Base-by-base conservation (phyloP, 2,113 vertebrate species). In the Illadopsis cleaveri region DNA sequence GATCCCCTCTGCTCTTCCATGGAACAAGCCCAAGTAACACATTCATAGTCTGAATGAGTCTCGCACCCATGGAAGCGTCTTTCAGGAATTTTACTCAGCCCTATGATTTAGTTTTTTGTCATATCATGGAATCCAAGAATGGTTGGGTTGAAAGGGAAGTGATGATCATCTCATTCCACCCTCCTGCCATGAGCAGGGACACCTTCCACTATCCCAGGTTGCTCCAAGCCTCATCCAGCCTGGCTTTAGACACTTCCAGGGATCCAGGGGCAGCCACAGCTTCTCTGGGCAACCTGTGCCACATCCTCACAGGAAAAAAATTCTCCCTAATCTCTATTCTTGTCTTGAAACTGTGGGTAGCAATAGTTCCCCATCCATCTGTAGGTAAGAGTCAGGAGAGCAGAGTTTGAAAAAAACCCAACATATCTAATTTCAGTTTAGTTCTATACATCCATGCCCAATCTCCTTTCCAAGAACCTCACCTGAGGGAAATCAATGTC, bases 171-270 rank as follows among this genome's bases (percentile, higher is more conserved):
- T 21, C 0, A 1, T 70, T 83, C 10, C 11, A 42, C 4, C 12
- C 17, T 10, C 4, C 42, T 56, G 35, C 8, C 47, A 33, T 7
- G 12, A 24, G 11, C 47, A 54, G n/a, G 17, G 54, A 48, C 31
- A 62, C 1, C 4, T 82, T 16, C 25, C 18, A 28, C 56, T 33
- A 15, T 2, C 8, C 27, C 56, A 77, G 15, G 18, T 0, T 69
- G 21, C 12, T 69, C 22, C 62, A 62, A 62, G 18, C 15, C 13
- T 14, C 0, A 0, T 60, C 33, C 45, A 89, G 0, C 15, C 30
- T 62, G 62, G 27, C 3, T 35, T 37, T 48, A 27, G 10, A 50
- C 22, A 62, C 40, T 77, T 24, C 31, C 42, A 77, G 48, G 31
- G 12, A 69, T 62, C 23, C 69, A 40, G 62, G 22, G 18, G 10